phyloP scores from a whole-genome alignment of 2,113 vertebrate genomes.

The Paratilapia polleni region DNA sequence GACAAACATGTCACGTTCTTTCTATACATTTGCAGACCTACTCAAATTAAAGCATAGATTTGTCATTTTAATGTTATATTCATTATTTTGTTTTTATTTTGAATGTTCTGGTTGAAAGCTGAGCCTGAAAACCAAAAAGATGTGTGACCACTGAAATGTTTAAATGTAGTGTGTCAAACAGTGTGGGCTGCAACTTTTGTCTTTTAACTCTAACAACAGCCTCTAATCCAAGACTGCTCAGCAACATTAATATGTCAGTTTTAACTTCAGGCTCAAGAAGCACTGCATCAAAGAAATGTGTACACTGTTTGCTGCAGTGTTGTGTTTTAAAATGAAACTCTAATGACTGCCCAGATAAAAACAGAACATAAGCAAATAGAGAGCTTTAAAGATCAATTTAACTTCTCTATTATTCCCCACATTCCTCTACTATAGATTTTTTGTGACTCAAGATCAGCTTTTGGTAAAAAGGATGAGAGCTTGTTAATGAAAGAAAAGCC shows the following conservation, averaged over 20 bases:
- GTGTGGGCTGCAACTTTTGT: neutral
- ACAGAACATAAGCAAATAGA: neutral
- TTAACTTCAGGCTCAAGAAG: neutral
- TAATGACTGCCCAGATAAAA: neutral
- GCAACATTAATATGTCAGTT: neutral
- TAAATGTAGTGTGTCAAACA: neutral
- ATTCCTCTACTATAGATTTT: slow-evolving; percentile 32
- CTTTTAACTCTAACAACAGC: neutral
- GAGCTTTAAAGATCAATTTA: slow-evolving; percentile 19
- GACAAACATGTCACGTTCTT: no score
- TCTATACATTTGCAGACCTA: no score
- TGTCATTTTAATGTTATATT: no score
- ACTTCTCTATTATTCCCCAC: slow-evolving; percentile 23
- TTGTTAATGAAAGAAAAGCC: slow-evolving; percentile 45
- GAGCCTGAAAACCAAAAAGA: neutral
- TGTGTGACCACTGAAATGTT: neutral
- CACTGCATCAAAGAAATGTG: neutral
- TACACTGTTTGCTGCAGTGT: neutral
- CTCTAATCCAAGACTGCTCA: neutral
- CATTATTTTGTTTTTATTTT: neutral
- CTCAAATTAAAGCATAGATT: neutral
- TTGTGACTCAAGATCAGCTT: slow-evolving; percentile 31
- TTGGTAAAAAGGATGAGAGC: slow-evolving; percentile 27
- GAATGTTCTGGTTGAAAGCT: neutral
- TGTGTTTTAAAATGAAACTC: neutral